phyloP scores from a whole-genome alignment of 1,140 invertebrate species.

The Macrobrachium nipponense region DNA sequence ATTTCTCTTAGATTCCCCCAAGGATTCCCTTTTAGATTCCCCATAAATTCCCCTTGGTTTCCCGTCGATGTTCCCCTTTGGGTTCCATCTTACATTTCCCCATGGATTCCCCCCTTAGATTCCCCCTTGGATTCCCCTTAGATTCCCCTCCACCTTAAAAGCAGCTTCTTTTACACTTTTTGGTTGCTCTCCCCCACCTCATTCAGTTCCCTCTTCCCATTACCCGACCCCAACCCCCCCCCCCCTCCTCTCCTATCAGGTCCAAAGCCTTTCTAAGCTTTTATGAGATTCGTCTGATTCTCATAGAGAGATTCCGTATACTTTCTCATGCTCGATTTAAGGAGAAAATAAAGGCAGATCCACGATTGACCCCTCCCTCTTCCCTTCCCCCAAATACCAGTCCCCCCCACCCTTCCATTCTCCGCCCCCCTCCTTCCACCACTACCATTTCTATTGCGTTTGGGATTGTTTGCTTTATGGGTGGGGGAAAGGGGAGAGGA shows the following conservation, averaged over 20 bases:
- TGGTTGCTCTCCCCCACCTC: not conserved
- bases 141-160: not conserved
- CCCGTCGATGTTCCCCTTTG: not conserved
- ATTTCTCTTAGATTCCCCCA: not conserved
- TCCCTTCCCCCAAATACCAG: too few species aligned
- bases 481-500: too few species aligned
- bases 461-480: too few species aligned
- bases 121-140: not conserved
- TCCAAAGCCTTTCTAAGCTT: not conserved
- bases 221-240: not conserved
- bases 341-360: too few species aligned
- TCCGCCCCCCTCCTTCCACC: too few species aligned
- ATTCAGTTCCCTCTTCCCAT: not conserved
- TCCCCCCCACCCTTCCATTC: too few species aligned
- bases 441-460: too few species aligned
- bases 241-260: not conserved
- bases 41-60: not conserved
- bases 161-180: not conserved
- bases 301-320: too few species aligned
- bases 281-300: too few species aligned
- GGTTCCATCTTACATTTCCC: not conserved
- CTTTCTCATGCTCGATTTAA: too few species aligned
- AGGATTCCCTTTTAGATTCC: not conserved
- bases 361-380: too few species aligned
- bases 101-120: too few species aligned